Conservation (phyloP, 1,140 invertebrate genomes). For the Drosophila tsacasi region DNA sequence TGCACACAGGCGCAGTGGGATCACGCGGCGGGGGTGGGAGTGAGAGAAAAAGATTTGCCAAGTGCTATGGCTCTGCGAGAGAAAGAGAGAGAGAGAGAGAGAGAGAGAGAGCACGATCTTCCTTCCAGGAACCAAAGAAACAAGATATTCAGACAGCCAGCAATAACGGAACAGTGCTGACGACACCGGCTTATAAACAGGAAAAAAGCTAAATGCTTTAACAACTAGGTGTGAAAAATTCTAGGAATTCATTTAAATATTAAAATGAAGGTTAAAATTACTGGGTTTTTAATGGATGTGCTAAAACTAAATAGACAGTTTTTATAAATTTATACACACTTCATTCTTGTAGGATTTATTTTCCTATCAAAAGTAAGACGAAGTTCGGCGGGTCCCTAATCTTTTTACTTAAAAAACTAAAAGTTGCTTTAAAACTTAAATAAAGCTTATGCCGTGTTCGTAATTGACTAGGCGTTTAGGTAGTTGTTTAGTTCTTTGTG, state of each 20-base stretch:
- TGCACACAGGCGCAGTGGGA: conserved; percentile 70
- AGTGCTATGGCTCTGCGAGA: conserved; percentile 34
- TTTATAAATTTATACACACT: not conserved
- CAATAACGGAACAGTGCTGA: conserved; percentile 32
- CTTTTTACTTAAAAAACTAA: no score
- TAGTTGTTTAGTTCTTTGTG: no score
- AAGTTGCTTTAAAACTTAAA: not conserved
- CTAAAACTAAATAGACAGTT: not conserved
- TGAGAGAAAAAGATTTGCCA: conserved; percentile 44
- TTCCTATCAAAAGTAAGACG: not conserved
- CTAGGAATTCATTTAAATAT: not conserved
- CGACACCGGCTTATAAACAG: not conserved
- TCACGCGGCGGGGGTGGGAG: conserved; percentile 19
- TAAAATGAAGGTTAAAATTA: conserved; percentile 1
- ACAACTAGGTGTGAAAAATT: not conserved
- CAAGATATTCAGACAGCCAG: conserved; percentile 32
- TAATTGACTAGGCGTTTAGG: not conserved
- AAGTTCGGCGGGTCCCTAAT: not conserved
- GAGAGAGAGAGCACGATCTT: conserved; percentile 21
- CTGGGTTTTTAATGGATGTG: not conserved
- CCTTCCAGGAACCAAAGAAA: conserved; percentile 60
- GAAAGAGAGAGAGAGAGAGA: conserved; percentile 25
- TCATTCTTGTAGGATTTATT: not conserved
- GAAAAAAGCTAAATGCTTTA: conserved; percentile 20
- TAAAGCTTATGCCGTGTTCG: not conserved